A percentile compares a stretch with the other conserved stretches of the same genome.
Evolutionary conservation across 2,797 vertebrate genomes (phyloP).

Genomic region (Salarias fasciatus): DNA sequence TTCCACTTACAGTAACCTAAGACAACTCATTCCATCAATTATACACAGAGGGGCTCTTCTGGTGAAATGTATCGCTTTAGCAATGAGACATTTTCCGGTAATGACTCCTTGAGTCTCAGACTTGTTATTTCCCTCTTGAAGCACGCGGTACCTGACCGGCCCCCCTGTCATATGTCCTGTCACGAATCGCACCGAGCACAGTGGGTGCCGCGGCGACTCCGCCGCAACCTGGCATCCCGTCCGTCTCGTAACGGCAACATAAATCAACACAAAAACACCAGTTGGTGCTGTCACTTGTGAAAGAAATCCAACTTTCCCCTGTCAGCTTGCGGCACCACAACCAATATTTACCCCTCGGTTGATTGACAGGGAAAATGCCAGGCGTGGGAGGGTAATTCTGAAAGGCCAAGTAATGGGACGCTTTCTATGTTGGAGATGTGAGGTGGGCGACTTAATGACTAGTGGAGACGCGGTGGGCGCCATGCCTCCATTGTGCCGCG

Average conservation of each 20-base stretch:
- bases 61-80: slow-evolving; percentile 51
- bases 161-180: slow-evolving; percentile 37
- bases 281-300: slow-evolving; percentile 52
- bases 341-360: slow-evolving; percentile 71
- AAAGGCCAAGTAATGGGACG: slow-evolving; percentile 66
- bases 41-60: slow-evolving; percentile 34
- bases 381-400: slow-evolving; percentile 68
- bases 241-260: slow-evolving; percentile 37
- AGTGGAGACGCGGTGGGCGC: slow-evolving; percentile 62
- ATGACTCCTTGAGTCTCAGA: slow-evolving; percentile 25
- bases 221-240: slow-evolving; percentile 14
- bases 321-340: slow-evolving; percentile 54
- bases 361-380: slow-evolving; percentile 75
- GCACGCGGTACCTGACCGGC: slow-evolving; percentile 30
- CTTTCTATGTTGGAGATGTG: slow-evolving; percentile 58
- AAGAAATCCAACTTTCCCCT: slow-evolving; percentile 60
- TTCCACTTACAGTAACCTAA: slow-evolving; percentile 39
- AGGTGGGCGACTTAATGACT: slow-evolving; percentile 79
- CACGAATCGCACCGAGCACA: no score
- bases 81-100: slow-evolving; percentile 43
- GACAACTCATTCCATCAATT: slow-evolving; percentile 40
- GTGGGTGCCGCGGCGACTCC: slow-evolving; percentile 29
- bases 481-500: slow-evolving; percentile 58
- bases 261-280: slow-evolving; percentile 58
- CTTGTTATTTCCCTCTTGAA: slow-evolving; percentile 44